Conservation (phyloP, 2,888 invertebrate species). For the Mimachlamys varia region DNA sequence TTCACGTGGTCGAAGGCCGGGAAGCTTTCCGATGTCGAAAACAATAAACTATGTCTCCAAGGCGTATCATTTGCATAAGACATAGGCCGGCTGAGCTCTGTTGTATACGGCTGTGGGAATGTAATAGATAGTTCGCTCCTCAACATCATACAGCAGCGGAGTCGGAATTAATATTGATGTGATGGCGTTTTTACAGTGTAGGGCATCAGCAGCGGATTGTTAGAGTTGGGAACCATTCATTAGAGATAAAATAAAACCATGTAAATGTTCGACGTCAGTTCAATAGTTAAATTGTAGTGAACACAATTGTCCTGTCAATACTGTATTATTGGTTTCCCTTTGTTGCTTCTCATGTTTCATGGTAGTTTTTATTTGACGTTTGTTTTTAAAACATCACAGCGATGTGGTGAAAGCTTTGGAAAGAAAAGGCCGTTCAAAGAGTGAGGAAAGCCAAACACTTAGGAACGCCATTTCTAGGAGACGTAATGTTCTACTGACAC, state of each 20-base stretch:
- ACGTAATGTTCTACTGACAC: not conserved
- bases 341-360: not conserved
- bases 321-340: not conserved
- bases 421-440: not conserved
- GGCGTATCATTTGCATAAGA: conserved; percentile 1
- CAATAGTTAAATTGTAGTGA: not conserved
- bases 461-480: not conserved
- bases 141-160: not conserved
- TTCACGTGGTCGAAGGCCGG: not conserved
- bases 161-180: not conserved
- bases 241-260: not conserved
- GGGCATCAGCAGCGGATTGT: not conserved
- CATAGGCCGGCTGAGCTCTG: not conserved
- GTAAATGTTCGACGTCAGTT: not conserved
- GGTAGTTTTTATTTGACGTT: not conserved
- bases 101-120: not conserved
- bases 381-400: not conserved
- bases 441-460: not conserved
- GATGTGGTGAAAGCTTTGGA: not conserved
- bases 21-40: not conserved
- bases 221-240: not conserved
- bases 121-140: not conserved
- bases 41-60: not conserved
- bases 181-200: not conserved
- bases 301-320: not conserved